These are phyloP conservation scores for Leptocoma aspasia DNA, from an alignment of 2,113 vertebrate species.

Conservation along the genomic window DNA sequence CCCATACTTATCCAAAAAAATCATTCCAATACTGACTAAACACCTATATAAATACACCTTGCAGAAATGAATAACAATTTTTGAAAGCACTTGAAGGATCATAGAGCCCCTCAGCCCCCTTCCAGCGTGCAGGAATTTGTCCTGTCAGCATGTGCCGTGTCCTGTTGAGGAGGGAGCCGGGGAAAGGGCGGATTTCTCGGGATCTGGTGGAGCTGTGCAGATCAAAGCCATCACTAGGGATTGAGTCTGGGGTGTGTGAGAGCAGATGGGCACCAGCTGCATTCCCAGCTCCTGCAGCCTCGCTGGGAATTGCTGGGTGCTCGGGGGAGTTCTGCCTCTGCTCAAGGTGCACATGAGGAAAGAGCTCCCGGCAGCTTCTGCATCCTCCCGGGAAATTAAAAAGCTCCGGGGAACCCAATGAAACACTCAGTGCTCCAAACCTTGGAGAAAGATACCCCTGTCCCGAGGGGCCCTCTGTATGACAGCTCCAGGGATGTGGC, in stretches of 20 bases:
- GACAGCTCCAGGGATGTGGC: not conserved
- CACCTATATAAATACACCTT: not conserved
- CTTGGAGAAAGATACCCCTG: not conserved
- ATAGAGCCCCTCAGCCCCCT: not conserved
- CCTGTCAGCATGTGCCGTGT: not conserved
- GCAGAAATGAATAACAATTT: not conserved
- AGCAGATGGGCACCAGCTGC: not conserved
- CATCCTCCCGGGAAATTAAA: not conserved
- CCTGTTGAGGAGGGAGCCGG: not conserved
- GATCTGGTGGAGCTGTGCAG: not conserved
- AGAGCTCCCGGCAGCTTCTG: not conserved
- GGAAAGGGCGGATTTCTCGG: not conserved
- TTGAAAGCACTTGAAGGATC: not conserved
- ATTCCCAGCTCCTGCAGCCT: not conserved
- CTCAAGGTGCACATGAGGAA: not conserved
- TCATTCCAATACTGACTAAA: not conserved
- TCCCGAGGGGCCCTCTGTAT: accelerated
- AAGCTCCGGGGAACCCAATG: accelerated
- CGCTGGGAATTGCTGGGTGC: not conserved
- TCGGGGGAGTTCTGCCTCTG: not conserved
- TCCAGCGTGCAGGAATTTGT: not conserved
- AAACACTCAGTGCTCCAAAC: not conserved
- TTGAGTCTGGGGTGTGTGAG: not conserved
- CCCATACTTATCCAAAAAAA: not conserved
- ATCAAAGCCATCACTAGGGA: not conserved